phyloP scores from a whole-genome alignment of 2,888 invertebrate genomes.

The Mythimna albipuncta region DNA sequence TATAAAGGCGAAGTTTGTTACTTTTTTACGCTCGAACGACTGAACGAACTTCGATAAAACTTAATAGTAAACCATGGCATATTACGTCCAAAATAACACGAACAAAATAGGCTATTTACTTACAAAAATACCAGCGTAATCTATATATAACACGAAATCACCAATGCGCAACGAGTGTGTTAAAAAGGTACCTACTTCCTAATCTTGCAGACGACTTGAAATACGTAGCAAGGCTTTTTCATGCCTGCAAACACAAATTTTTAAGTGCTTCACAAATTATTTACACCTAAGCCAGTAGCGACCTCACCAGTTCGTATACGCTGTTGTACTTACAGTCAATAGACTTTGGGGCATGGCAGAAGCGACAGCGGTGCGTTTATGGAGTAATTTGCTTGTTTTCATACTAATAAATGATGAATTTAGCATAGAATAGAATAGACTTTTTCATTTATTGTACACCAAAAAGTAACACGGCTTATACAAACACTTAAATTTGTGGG shows the following conservation, averaged over 20 bases:
- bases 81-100: background rate
- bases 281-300: constrained; percentile 67
- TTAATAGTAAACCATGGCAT: background rate
- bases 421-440: too few relatives aligned
- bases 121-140: background rate
- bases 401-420: too few relatives aligned
- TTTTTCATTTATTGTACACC: too few relatives aligned
- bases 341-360: constrained; percentile 3
- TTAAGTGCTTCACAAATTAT: constrained; percentile 69
- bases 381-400: background rate
- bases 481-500: too few relatives aligned
- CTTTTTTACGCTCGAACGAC: too few relatives aligned
- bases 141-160: background rate
- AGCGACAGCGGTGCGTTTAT: constrained; percentile 21
- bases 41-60: too few relatives aligned
- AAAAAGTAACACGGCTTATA: too few relatives aligned
- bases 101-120: background rate
- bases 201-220: constrained; percentile 59
- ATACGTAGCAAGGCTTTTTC: constrained; percentile 58
- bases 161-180: constrained; percentile 9
- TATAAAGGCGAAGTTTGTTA: too few relatives aligned
- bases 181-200: constrained; percentile 35
- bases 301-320: constrained; percentile 60
- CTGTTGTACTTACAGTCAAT: constrained; percentile 45
- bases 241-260: constrained; percentile 62